Evolutionary conservation across 2,113 vertebrate genomes (phyloP).

Genomic region (Cynocephalus volans): DNA sequence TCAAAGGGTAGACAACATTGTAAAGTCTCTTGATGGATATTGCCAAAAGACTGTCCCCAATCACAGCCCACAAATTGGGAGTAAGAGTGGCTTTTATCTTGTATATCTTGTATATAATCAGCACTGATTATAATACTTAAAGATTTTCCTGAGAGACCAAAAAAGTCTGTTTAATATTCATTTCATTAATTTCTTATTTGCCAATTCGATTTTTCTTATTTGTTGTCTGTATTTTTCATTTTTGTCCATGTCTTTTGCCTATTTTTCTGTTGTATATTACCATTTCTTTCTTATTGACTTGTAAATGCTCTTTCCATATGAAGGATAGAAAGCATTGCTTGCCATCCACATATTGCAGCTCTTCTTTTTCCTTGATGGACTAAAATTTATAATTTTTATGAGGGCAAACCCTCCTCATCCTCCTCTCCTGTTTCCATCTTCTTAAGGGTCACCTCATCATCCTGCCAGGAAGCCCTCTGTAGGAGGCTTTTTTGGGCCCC

Average conservation of each 20-base stretch:
- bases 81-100: background rate
- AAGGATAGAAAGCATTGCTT: conserved; percentile 8
- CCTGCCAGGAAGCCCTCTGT: background rate
- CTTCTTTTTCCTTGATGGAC: background rate
- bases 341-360: background rate
- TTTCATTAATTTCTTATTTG: conserved; percentile 34
- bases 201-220: background rate
- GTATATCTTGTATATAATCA: background rate
- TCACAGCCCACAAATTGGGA: background rate
- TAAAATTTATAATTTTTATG: conserved; percentile 11
- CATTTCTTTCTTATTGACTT: conserved; percentile 11
- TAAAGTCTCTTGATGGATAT: background rate
- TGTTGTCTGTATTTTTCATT: background rate
- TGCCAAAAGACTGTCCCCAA: background rate
- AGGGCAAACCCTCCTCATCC: background rate
- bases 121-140: background rate
- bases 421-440: background rate
- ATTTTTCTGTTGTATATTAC: conserved; percentile 5
- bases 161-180: background rate
- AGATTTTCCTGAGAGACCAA: background rate
- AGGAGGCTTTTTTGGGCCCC: background rate
- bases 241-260: conserved; percentile 30
- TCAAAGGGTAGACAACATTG: background rate
- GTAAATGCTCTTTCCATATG: conserved; percentile 1
- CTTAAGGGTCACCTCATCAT: background rate